These are phyloP conservation scores for Pseudorhiza aurosa DNA, from an alignment of 30 jellyfish, hydroid and myxozoan species.

Conservation along the genomic window DNA sequence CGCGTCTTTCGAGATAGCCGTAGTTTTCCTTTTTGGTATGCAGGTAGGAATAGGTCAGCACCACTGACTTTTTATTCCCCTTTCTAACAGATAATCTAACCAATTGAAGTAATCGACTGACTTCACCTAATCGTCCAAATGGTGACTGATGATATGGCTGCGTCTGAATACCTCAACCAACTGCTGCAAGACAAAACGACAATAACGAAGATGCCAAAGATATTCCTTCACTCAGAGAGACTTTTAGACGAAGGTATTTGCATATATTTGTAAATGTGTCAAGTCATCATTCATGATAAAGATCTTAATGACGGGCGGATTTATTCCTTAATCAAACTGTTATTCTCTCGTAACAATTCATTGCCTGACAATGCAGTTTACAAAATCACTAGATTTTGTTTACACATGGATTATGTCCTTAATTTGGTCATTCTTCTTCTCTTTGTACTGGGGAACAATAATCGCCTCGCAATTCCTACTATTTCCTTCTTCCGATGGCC, in stretches of 20 bases:
- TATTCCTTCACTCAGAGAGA: conserved; percentile 96
- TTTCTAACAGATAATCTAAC: conserved; percentile 56
- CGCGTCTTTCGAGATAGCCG: conserved; percentile 49
- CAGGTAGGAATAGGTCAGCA: conserved; percentile 30
- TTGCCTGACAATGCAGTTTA: too few relatives aligned
- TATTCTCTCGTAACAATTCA: too few relatives aligned
- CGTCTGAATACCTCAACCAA: conserved; percentile 96
- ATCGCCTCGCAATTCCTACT: too few relatives aligned
- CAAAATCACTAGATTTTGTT: too few relatives aligned
- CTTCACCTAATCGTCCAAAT: conserved; percentile 67
- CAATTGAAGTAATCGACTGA: conserved; percentile 33
- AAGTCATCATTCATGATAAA: too few relatives aligned
- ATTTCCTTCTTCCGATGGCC: too few relatives aligned
- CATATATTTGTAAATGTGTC: too few relatives aligned
- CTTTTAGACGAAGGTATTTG: conserved; percentile 97
- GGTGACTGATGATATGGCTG: conserved; percentile 97
- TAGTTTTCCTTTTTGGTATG: conserved; percentile 7
- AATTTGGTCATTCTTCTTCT: too few relatives aligned
- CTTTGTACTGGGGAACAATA: too few relatives aligned
- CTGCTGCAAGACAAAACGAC: conserved; percentile 94
- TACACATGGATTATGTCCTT: too few relatives aligned
- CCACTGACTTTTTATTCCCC: conserved; percentile 15
- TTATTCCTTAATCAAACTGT: too few relatives aligned
- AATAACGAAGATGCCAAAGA: conserved; percentile 97
- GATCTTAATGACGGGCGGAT: too few relatives aligned